These are phyloP conservation scores for Pogonognathellus flavescens DNA, from an alignment of 1,140 invertebrate genomes.

Conservation along the genomic window DNA sequence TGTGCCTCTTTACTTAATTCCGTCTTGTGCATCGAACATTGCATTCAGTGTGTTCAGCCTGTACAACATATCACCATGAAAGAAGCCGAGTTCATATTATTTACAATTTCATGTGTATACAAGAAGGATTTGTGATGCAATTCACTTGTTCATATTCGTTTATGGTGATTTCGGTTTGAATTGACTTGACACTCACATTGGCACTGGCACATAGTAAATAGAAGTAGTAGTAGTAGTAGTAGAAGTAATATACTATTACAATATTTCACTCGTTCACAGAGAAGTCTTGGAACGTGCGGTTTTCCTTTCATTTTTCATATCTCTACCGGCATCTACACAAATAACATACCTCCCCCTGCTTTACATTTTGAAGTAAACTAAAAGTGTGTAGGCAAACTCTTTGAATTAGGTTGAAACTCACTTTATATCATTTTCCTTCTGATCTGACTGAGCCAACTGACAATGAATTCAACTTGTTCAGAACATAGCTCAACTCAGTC, in stretches of 20 bases:
- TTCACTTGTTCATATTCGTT: background rate
- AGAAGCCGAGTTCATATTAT: background rate
- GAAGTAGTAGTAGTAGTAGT: background rate
- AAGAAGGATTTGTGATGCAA: conserved; percentile 1
- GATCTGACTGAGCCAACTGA: background rate
- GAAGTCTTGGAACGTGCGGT: conserved; percentile 39
- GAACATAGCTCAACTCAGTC: background rate
- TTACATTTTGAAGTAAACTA: conserved; percentile 30
- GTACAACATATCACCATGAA: conserved; percentile 21
- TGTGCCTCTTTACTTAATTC: conserved; percentile 7
- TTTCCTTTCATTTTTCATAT: conserved; percentile 49
- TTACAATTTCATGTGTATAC: conserved; percentile 9
- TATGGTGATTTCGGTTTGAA: background rate
- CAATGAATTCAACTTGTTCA: conserved; percentile 5
- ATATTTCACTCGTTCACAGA: background rate
- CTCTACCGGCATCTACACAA: conserved; percentile 32
- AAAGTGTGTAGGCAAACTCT: background rate
- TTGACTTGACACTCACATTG: conserved; percentile 31
- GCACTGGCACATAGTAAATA: background rate
- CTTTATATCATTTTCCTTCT: conserved; percentile 8
- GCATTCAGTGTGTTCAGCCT: background rate
- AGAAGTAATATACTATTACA: background rate
- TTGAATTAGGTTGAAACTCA: conserved; percentile 37
- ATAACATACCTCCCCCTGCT: background rate
- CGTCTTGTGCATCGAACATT: background rate